phyloP scores from a whole-genome alignment of 1,140 invertebrate genomes.

The Drosophila trapezifrons region DNA sequence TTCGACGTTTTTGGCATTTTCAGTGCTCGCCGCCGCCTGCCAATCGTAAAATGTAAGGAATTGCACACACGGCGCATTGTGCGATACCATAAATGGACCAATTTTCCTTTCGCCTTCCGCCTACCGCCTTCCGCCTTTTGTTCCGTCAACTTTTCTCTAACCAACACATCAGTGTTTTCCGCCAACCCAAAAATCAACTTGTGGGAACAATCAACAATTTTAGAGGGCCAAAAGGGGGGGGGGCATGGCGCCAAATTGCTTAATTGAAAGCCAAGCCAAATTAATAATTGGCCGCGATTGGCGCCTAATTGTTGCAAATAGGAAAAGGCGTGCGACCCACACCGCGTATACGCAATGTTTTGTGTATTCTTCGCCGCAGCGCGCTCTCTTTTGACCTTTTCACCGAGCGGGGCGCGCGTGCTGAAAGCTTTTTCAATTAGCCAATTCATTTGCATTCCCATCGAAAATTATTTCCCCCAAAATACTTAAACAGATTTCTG shows the following conservation, averaged over 20 bases:
- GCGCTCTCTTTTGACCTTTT: conserved; percentile 52
- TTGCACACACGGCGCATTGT: conserved; percentile 62
- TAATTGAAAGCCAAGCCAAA: conserved; percentile 77
- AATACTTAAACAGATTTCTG: conserved; percentile 29
- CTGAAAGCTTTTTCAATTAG: conserved; percentile 74
- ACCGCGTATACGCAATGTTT: conserved; percentile 70
- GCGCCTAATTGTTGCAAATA: conserved; percentile 76
- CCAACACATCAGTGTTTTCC: conserved; percentile 14
- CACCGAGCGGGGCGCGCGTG: conserved; percentile 26
- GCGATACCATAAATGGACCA: conserved; percentile 69
- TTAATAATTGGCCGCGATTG: conserved; percentile 78
- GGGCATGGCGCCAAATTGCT: conserved; percentile 61
- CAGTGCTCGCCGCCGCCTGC: conserved; percentile 49
- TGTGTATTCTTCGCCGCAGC: conserved; percentile 20
- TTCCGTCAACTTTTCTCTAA: conserved; percentile 32
- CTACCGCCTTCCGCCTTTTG: conserved; percentile 53
- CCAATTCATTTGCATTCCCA: conserved; percentile 72
- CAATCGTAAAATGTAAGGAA: conserved; percentile 75
- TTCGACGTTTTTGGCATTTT: conserved; percentile 54
- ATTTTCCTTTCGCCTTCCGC: conserved; percentile 61
- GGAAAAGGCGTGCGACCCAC: conserved; percentile 58
- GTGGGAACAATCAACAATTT: conserved; percentile 32
- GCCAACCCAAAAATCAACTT: conserved; percentile 38
- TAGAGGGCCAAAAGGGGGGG: neutral
- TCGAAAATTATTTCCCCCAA: conserved; percentile 41